A percentile compares a stretch with the other conserved stretches of the same genome.
phyloP scores from a whole-genome alignment of 2,888 invertebrate genomes.

The Tenthredo notha region DNA sequence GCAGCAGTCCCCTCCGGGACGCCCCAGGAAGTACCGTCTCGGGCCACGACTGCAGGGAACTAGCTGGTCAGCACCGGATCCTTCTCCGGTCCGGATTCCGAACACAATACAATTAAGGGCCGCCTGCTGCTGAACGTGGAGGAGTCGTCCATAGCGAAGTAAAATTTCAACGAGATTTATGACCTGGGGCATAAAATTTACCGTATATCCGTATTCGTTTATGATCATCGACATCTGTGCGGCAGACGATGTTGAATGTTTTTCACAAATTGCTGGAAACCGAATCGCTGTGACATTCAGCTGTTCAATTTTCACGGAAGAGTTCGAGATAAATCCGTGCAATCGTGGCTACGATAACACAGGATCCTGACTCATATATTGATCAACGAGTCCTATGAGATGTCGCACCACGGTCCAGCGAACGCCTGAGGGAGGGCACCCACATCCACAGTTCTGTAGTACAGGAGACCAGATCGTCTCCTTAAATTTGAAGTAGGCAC shows the following conservation, averaged over 20 bases:
- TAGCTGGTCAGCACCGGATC: slow-evolving; percentile 31
- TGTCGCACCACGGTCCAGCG: neutral
- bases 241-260: neutral
- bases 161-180: neutral
- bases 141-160: neutral
- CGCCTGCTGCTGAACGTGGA: neutral
- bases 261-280: neutral
- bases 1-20: neutral
- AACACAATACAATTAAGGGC: slow-evolving; percentile 30
- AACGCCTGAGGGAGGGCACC: neutral
- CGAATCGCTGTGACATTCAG: neutral
- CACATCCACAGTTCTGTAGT: neutral
- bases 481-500: neutral
- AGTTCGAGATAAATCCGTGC: neutral
- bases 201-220: neutral
- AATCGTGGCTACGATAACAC: neutral
- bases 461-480: neutral
- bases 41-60: slow-evolving; percentile 24
- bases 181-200: neutral
- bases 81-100: neutral
- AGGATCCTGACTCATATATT: neutral
- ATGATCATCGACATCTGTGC: neutral
- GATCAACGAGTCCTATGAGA: neutral
- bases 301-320: neutral
- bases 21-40: slow-evolving; percentile 24